Evolutionary conservation across 2,113 vertebrate species (phyloP), one percentile per base, ranked within the genome.

Genomic region (Pelusios castaneus): DNA sequence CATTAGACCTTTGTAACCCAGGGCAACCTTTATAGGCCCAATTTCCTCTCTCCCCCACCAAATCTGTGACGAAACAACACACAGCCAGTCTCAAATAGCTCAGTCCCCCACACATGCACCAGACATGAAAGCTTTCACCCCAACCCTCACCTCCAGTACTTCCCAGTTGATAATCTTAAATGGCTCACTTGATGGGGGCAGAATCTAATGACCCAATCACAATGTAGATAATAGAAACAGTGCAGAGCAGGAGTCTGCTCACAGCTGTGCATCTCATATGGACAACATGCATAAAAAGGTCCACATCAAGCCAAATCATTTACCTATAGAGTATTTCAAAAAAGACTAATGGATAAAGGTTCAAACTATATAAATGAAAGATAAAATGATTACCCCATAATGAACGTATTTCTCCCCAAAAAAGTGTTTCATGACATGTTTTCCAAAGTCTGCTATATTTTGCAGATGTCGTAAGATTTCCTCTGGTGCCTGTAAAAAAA

Each of bases 361-460:
- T 92, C 38, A 76, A 77, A 80, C 2, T 17, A 60, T 9, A 12
- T 6, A n/a, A 82, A 70, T 4, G 6, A 92, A 84, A 67, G 91
- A 95, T 27, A 90, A 73, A 91, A 73, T 29, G 96, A 97, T 98
- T 97, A 99, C 99, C 97, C 99, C 99, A 17, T 99, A 99, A 83
- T 99, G 99, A 96, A 99, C 98, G 25, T 98, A 99, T 95, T 98
- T 99, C 93, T 99, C 99, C 92, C 99, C 99, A 70, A 99, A 98
- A 96, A 99, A 98, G 91, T 98, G 99, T 97, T 99, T 99, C 99
- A 99, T 99, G 75, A 99, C 98, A n/a, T 99, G 99, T 97, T 98
- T 99, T 96, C 99, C 98, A 19, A 99, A 99, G 97, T 99, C 99
- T 45, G 99, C 98, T 0, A 99, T 99, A 98, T 99, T 99, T 96